These are phyloP conservation scores for Spinibarbus caldwelli DNA, from an alignment of 2,797 vertebrate species.

Conservation along the genomic window DNA sequence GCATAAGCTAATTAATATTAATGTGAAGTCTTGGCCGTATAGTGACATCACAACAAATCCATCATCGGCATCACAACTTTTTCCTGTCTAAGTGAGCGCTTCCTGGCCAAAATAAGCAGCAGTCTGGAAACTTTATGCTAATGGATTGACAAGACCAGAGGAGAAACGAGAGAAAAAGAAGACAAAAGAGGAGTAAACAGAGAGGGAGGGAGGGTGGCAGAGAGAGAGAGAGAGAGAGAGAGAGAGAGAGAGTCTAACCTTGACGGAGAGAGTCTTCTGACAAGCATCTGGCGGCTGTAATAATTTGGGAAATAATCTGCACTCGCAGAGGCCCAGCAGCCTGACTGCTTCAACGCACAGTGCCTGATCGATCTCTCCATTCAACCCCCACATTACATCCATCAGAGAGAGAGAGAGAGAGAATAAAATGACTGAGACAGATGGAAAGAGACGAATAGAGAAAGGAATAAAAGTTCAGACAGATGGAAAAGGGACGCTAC, in stretches of 20 bases:
- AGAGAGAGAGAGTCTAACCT: slow-evolving; percentile 71
- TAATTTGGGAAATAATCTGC: slow-evolving; percentile 82
- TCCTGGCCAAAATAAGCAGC: slow-evolving; percentile 1
- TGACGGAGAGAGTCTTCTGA: slow-evolving; percentile 80
- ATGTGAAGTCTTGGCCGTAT: neutral
- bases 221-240: slow-evolving; percentile 19
- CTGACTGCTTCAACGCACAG: slow-evolving; percentile 74
- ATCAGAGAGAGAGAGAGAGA: slow-evolving; percentile 43
- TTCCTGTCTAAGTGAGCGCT: neutral
- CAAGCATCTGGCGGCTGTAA: slow-evolving; percentile 83
- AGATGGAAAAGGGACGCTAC: slow-evolving; percentile 36
- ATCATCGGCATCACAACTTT: neutral
- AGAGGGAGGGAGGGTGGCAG: neutral
- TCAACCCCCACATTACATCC: slow-evolving; percentile 41
- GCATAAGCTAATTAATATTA: slow-evolving; percentile 10
- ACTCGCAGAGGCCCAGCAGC: slow-evolving; percentile 79
- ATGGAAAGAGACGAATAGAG: slow-evolving; percentile 32
- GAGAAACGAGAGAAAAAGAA: slow-evolving; percentile 23
- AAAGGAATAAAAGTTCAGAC: slow-evolving; percentile 38
- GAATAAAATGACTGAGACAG: slow-evolving; percentile 50
- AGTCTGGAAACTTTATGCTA: slow-evolving; percentile 6
- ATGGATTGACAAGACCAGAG: neutral
- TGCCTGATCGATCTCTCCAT: slow-evolving; percentile 75
- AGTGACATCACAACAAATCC: neutral
- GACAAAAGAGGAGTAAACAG: slow-evolving; percentile 30